Conservation (phyloP, 2,797 vertebrate species). For the Megalops cyprinoides region DNA sequence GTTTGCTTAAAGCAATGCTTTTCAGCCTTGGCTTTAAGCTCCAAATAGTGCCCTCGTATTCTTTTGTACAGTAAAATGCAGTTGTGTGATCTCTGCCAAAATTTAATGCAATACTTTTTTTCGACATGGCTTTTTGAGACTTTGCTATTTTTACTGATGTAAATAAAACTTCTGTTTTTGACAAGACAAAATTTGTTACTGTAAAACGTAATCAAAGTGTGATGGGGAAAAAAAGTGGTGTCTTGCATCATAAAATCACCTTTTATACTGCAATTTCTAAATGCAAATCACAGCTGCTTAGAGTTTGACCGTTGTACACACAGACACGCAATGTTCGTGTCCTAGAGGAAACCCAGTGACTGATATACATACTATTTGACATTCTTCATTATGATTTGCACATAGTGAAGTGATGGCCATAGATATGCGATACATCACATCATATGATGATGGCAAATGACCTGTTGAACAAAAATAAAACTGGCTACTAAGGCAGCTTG, state of each 20-base stretch:
- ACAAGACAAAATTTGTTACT: constrained; percentile 49
- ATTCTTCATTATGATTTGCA: constrained; percentile 5
- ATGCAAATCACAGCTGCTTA: not conserved
- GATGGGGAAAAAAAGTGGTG: constrained; percentile 66
- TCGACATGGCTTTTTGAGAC: constrained; percentile 32
- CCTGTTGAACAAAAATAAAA: constrained; percentile 7
- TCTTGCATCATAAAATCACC: constrained; percentile 53
- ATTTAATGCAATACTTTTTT: constrained; percentile 28
- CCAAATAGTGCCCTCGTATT: constrained; percentile 37
- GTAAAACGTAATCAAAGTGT: constrained; percentile 72
- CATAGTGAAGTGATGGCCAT: constrained; percentile 1
- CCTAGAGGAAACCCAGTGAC: constrained; percentile 12
- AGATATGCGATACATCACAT: too few relatives aligned
- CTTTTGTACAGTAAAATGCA: constrained; percentile 13
- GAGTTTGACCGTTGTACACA: not conserved
- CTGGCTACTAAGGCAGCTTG: not conserved
- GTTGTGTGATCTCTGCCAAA: constrained; percentile 25
- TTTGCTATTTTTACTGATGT: constrained; percentile 43
- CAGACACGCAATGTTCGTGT: not conserved
- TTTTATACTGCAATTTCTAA: constrained; percentile 18
- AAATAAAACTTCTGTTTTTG: constrained; percentile 51
- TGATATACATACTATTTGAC: constrained; percentile 2
- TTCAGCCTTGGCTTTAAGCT: constrained; percentile 40
- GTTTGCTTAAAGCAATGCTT: constrained; percentile 40
- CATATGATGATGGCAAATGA: not conserved